Percentiles rank a stretch among this genome's conserved stretches.
These are phyloP conservation scores for Indicator maculatus DNA, from an alignment of 2,113 vertebrate species.

Conservation along the genomic window DNA sequence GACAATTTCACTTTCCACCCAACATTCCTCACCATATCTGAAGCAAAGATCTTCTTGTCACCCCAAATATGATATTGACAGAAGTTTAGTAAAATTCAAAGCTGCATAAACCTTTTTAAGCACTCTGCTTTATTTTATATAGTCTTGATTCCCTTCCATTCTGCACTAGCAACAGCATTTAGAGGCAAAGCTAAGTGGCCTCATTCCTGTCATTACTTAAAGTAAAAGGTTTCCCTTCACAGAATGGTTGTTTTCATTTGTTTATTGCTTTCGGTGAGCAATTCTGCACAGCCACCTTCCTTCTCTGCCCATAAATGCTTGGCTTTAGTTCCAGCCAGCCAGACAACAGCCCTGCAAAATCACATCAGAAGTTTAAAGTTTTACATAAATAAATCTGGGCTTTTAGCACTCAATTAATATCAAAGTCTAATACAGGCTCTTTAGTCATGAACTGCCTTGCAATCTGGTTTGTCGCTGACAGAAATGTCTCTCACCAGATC, in stretches of 20 bases:
- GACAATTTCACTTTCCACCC: neutral
- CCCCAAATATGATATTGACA: neutral
- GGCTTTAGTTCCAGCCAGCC: neutral
- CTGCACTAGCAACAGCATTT: slow-evolving; percentile 12
- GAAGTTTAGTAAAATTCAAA: neutral
- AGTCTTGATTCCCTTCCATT: neutral
- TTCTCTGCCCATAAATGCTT: slow-evolving; percentile 10
- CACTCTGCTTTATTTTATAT: neutral
- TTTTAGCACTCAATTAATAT: neutral
- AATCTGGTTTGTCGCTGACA: neutral
- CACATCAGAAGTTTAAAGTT: neutral
- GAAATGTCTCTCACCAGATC: neutral
- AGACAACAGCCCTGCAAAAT: neutral
- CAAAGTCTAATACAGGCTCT: neutral
- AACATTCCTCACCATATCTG: neutral
- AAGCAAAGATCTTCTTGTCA: neutral
- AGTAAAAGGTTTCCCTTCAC: slow-evolving; percentile 28
- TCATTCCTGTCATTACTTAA: neutral
- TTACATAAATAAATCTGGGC: neutral
- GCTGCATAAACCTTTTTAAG: neutral
- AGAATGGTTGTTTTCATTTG: neutral
- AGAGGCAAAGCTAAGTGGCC: neutral
- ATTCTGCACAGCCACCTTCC: slow-evolving; percentile 4
- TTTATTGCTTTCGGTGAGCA: neutral
- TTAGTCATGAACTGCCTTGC: neutral